phyloP scores from a whole-genome alignment of 2,113 vertebrate genomes.

The Turnix velox region DNA sequence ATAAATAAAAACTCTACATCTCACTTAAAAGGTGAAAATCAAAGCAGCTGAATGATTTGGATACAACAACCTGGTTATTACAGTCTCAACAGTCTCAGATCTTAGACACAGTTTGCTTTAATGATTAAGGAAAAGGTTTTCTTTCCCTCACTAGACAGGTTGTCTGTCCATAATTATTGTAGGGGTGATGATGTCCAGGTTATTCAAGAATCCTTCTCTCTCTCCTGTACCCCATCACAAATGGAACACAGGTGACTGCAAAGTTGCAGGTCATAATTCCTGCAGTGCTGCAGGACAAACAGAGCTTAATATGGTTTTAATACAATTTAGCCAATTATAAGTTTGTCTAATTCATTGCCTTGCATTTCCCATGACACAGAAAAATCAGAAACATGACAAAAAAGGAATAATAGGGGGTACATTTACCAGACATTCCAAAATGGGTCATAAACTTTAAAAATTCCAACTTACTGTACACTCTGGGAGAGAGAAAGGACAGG shows the following conservation, averaged over 20 bases:
- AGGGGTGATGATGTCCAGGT: not conserved
- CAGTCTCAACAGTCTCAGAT: not conserved
- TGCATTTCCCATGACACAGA: not conserved
- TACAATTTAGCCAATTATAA: slow-evolving; percentile 45
- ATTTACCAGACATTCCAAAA: slow-evolving; percentile 61
- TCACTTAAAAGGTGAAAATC: not conserved
- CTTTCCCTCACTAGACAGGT: not conserved
- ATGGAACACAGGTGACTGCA: not conserved
- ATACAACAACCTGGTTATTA: not conserved
- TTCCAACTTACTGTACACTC: not conserved
- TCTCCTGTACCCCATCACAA: not conserved
- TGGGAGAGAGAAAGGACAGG: not conserved
- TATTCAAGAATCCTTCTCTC: not conserved
- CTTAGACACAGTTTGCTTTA: not conserved
- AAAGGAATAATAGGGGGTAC: not conserved
- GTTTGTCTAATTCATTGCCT: slow-evolving; percentile 12
- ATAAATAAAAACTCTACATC: not conserved
- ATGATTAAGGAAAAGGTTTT: not conserved
- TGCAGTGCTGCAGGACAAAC: slow-evolving; percentile 22
- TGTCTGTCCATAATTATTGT: not conserved
- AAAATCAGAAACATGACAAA: slow-evolving; percentile 35
- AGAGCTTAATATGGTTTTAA: slow-evolving; percentile 30
- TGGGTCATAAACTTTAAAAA: slow-evolving; percentile 52
- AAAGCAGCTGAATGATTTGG: not conserved
- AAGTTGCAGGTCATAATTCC: slow-evolving; percentile 26